Base-by-base conservation (phyloP, 1,140 invertebrate species). In the Wiebesia pumilae region DNA sequence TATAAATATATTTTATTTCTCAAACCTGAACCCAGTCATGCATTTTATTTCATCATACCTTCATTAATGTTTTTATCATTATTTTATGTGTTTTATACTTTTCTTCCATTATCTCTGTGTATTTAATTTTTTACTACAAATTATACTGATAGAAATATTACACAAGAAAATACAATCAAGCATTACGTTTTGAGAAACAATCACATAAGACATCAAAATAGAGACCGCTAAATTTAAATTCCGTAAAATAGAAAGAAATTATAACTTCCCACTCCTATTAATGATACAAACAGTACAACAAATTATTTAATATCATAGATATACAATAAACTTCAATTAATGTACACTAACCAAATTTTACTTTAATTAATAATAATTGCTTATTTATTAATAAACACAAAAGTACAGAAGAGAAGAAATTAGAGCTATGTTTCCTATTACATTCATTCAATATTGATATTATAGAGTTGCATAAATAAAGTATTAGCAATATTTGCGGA, bases 1-100 rank as follows among this genome's bases (percentile, higher is more conserved):
- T 93, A 92, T 91, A 93, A 93, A 93, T 92, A 93, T 93, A 93
- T 93, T 93, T 93, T 93, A 93, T 93, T 93, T 92, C 91, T 85
- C 65, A 90, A 90, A 92, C 89, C 89, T 90, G 87, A 88, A 84
- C 40, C 81, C 38, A 87, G 40, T 69, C 88, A 83, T 62, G 79
- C 35, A 89, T 81, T 51, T 88, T 87, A 73, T 85, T 81, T 75
- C n/a, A n/a, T 24, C 12, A 27, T 35, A 85, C 38, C 83, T 65
- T 19, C 43, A 71, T 43, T 51, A 21, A 33, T 58, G 19, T 54
- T 73, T 43, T 73, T 75, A 51, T 62, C 21, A 24, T 73, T 40
- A 54, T 51, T 33, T n/a, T 71, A 54, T 65, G 3, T 30, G 75
- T 69, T 83, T 78, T 82, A 81, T 83, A 3, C 9, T 85, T 85